Base-by-base conservation (phyloP, 2,888 invertebrate species). In the Hymenopus coronatus region DNA sequence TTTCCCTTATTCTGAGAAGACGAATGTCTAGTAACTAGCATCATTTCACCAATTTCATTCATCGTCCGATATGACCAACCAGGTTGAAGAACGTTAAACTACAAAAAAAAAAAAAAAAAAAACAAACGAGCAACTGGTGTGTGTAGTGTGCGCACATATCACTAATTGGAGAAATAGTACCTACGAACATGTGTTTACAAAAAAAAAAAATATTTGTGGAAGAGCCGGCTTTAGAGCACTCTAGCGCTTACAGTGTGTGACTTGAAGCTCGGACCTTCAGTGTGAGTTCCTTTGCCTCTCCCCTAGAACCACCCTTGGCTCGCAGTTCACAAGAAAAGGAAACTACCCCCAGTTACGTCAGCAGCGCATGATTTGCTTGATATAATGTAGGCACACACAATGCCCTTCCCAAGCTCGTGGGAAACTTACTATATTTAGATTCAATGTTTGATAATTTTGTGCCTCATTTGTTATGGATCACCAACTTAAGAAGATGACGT, bases 271-370 rank as follows among this genome's bases (percentile, higher is more conserved):
- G 54, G 54, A 70, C 54, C 20, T 70, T 20, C 6, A 12, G 40
- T 7, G 6, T 15, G 54, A 14, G 20, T 54, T 54, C 15, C 15
- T 54, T 54, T 54, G 25, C 20, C 54, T 25, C 54, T 70, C 54
- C 54, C 25, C 54, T 25, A 20, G 54, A 70, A 70, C 54, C 54
- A 46, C 85, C 85, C 46, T 27, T 46, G 85, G 54, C 85, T 28
- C 85, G 12, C 40, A 33, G 54, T 20, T 4, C 82, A 87, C 82
- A 87, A 87, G 82, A 84, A 87, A 87, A 83, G 82, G 70, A 85
- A 88, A 89, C 82, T 88, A 54, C 88, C 89, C 89, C 89, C 88
- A 54, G 89, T 85, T 82, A 88, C 88, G 89, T 88, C 88, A 89
- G 28, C 82, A 82, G 87, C n/a, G 33, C 82, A 82, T 82, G 82